Conservation (phyloP, 2,113 vertebrate genomes). For the Pimephales promelas region DNA sequence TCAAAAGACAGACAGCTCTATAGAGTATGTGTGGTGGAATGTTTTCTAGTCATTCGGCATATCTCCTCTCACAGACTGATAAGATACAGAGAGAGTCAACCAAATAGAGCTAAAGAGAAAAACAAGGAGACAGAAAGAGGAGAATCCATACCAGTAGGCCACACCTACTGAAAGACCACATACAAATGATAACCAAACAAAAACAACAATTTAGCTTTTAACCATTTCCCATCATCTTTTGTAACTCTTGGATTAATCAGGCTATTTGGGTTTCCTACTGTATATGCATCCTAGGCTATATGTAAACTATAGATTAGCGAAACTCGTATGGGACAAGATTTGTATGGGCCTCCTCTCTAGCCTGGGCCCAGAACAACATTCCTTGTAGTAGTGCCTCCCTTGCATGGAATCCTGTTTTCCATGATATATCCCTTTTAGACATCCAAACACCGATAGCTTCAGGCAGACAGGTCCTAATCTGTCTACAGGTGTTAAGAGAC, state of each 20-base stretch:
- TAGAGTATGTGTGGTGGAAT: background rate
- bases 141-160: background rate
- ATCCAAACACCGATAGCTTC: constrained; percentile 7
- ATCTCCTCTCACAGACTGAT: constrained; percentile 19
- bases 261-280: background rate
- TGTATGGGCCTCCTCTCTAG: constrained; percentile 1
- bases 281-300: no score
- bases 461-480: background rate
- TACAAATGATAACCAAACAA: background rate
- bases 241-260: background rate
- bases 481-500: background rate
- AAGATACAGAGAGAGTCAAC: background rate
- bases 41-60: constrained; percentile 16
- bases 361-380: constrained; percentile 8
- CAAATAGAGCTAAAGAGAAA: background rate
- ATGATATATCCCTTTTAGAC: background rate
- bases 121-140: background rate
- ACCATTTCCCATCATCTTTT: background rate
- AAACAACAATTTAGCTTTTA: no score
- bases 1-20: background rate
- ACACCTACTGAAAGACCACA: background rate
- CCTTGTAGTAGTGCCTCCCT: background rate
- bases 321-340: background rate
- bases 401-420: constrained; percentile 2
- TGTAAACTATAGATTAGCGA: background rate